Evolutionary conservation across 2,797 vertebrate genomes (phyloP).

Genomic region (Schizopygopsis malacanthus): DNA sequence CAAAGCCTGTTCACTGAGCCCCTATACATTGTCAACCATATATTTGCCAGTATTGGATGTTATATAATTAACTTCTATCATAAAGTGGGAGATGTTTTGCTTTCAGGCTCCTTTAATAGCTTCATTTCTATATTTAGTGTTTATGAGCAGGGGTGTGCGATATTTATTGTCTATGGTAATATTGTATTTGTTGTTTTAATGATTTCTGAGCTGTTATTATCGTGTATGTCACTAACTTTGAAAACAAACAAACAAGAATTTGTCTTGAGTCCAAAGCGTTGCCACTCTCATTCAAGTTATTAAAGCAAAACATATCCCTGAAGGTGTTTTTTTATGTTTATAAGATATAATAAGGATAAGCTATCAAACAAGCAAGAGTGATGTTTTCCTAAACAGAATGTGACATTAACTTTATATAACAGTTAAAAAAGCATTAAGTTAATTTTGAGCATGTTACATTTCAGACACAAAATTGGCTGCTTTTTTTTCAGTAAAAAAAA

Average conservation of each 20-base stretch:
- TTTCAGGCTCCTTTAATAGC: not conserved
- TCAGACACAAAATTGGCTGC: too few species aligned
- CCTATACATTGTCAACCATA: not conserved
- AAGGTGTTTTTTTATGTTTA: too few species aligned
- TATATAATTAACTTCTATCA: not conserved
- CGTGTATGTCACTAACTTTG: not conserved
- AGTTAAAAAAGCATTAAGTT: too few species aligned
- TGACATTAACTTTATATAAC: too few species aligned
- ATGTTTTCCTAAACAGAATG: too few species aligned
- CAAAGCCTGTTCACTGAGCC: not conserved
- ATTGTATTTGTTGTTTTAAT: not conserved
- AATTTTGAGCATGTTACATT: too few species aligned
- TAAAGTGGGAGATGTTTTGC: not conserved
- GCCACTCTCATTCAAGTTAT: not conserved
- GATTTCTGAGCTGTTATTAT: not conserved
- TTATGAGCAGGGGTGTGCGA: not conserved
- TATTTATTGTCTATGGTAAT: not conserved
- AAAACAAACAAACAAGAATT: not conserved
- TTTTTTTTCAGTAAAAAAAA: too few species aligned
- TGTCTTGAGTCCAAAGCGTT: not conserved
- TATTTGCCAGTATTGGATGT: not conserved
- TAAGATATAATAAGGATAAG: too few species aligned
- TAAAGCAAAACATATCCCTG: not conserved
- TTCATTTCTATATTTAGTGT: not conserved
- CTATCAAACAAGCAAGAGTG: too few species aligned